These are phyloP conservation scores for Xenops minutus DNA, from an alignment of 2,797 vertebrate species.

Conservation along the genomic window DNA sequence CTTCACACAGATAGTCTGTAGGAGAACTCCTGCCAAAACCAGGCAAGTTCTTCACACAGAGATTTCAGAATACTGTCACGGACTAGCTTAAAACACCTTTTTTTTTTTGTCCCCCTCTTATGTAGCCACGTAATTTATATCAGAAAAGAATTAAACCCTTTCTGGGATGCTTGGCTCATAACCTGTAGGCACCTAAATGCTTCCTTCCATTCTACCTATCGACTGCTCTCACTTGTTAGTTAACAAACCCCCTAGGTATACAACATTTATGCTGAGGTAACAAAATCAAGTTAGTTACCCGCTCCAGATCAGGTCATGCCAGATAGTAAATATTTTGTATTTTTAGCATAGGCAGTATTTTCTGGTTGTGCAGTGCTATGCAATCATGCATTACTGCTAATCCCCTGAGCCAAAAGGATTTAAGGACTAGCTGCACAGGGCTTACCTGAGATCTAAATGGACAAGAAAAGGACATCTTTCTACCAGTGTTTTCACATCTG, in stretches of 20 bases:
- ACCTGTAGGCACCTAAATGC: neutral
- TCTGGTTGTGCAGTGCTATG: neutral
- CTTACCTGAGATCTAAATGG: conserved; percentile 91
- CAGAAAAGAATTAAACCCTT: neutral
- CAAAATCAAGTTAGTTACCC: neutral
- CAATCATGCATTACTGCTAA: neutral
- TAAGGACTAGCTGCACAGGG: neutral
- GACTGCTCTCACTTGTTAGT: neutral
- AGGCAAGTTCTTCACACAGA: neutral
- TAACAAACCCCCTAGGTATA: neutral
- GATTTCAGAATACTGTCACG: neutral
- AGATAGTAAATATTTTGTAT: neutral
- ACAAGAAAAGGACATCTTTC: conserved; percentile 83
- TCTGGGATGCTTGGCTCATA: neutral
- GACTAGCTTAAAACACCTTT: neutral
- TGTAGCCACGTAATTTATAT: neutral
- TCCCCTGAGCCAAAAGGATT: neutral
- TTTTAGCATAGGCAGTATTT: neutral
- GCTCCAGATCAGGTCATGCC: neutral
- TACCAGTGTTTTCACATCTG: conserved; percentile 86
- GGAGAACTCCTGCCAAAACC: neutral
- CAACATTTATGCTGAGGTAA: neutral
- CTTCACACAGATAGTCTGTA: neutral
- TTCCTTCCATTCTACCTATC: neutral
- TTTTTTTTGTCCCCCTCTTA: neutral